Conservation (phyloP, 2,888 invertebrate species). For the Dynastes hyllus region DNA sequence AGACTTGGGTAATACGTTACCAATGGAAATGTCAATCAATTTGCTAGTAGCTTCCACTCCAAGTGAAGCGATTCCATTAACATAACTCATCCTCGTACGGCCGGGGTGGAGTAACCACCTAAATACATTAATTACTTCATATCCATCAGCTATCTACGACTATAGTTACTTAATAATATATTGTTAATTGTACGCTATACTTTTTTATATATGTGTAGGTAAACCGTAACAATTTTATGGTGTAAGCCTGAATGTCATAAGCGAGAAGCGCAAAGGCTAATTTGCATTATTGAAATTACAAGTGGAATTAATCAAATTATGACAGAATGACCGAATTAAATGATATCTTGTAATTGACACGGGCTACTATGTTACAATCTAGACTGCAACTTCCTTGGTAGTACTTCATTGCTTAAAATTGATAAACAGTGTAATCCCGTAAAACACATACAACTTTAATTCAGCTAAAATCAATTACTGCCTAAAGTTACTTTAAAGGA, state of each 20-base stretch:
- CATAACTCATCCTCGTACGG: neutral
- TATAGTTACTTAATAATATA: slow-evolving; percentile 9
- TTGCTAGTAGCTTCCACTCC: neutral
- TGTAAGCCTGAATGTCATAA: slow-evolving; percentile 20
- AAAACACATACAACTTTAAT: no score
- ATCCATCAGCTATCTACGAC: neutral
- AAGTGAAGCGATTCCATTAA: neutral
- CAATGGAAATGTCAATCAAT: slow-evolving; percentile 39
- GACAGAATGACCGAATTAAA: neutral
- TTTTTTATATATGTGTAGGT: neutral
- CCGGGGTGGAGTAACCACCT: neutral
- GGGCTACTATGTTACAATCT: neutral
- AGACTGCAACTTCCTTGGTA: neutral
- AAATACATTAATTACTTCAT: slow-evolving; percentile 32
- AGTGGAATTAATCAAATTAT: slow-evolving; percentile 1
- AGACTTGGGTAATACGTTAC: neutral
- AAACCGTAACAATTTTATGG: neutral
- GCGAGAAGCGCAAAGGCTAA: neutral
- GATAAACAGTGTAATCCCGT: neutral
- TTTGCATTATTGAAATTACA: slow-evolving; percentile 16
- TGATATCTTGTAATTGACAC: neutral
- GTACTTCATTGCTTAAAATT: neutral
- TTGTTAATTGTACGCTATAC: neutral
- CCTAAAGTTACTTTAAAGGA: no score
- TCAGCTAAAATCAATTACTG: no score